These are phyloP conservation scores for Spheniscus mendiculus DNA, from an alignment of 2,113 vertebrate genomes.

Conservation along the genomic window DNA sequence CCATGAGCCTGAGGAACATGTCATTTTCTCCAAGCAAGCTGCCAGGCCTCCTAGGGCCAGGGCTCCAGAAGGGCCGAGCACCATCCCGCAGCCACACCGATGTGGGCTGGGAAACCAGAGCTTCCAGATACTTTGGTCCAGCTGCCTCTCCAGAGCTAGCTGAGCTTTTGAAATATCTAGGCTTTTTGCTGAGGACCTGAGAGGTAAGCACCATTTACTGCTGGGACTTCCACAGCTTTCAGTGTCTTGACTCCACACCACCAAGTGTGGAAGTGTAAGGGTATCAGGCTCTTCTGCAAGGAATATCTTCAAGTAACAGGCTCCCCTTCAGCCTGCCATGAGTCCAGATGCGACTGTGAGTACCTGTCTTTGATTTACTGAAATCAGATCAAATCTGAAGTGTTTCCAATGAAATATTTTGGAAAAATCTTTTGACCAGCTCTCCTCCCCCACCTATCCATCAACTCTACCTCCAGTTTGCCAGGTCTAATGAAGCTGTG, in stretches of 20 bases:
- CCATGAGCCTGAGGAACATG: background rate
- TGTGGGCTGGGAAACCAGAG: background rate
- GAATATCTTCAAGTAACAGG: background rate
- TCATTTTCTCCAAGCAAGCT: background rate
- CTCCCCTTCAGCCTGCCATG: background rate
- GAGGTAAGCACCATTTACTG: background rate
- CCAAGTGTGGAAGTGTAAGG: background rate
- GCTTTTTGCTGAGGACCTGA: background rate
- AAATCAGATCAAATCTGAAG: background rate
- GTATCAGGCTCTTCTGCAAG: background rate
- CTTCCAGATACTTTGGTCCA: background rate
- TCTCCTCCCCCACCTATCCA: background rate
- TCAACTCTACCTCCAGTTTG: background rate
- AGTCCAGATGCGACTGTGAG: background rate
- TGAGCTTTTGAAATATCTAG: background rate
- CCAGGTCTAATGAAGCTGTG: background rate
- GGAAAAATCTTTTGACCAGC: background rate
- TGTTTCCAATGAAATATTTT: background rate
- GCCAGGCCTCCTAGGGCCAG: background rate
- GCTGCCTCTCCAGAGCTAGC: background rate
- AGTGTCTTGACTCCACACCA: background rate
- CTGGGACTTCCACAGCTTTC: background rate
- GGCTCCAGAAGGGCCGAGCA: background rate
- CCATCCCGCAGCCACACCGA: background rate
- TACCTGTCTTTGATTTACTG: background rate